Base-by-base conservation (phyloP, 2,888 invertebrate species). In the Argyresthia goedartella region DNA sequence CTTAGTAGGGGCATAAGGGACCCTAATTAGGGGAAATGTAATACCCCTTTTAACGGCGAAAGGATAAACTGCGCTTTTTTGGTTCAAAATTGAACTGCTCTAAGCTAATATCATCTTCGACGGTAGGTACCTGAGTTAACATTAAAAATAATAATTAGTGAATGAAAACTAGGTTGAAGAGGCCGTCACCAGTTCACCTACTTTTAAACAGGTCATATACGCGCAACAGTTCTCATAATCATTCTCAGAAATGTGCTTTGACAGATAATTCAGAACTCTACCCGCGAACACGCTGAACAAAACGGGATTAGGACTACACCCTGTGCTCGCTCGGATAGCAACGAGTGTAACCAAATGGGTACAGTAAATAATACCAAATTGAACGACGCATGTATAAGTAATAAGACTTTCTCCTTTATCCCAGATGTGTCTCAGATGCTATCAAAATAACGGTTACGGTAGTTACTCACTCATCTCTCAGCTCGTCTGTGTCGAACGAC, bases 401-500 rank as follows among this genome's bases (percentile, higher is more conserved):
- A 41, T 41, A 41, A 9, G 10, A 41, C 14, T 15, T 39, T 47
- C 33, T 39, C 11, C 15, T 25, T 6, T 25, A 25, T 25, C 25
- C 25, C 25, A 25, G 25, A 25, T 25, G 25, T 25, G 25, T 25
- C 25, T 25, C 25, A 25, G 25, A 25, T 25, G 6, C 6, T 25
- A 2, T 25, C 25, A 25, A 25, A 25, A 25, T 25, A 25, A 25
- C 6, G 25, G 25, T 39, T 39, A 39, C 3, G 3, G n/a, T 39
- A 39, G 39, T 39, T 39, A 91, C 92, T 92, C 77, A 92, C 92
- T 92, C 92, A 67, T 92, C 92, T 56, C 89, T 81, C 59, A 91
- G 89, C 67, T 92, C 92, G 62, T 92, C 92, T 57, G 90, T 90
- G 61, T 87, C 87, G 66, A 91, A 84, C 57, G 91, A 90, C 88